Conservation (phyloP, 2,797 vertebrate genomes). For the Serranus cabrilla region DNA sequence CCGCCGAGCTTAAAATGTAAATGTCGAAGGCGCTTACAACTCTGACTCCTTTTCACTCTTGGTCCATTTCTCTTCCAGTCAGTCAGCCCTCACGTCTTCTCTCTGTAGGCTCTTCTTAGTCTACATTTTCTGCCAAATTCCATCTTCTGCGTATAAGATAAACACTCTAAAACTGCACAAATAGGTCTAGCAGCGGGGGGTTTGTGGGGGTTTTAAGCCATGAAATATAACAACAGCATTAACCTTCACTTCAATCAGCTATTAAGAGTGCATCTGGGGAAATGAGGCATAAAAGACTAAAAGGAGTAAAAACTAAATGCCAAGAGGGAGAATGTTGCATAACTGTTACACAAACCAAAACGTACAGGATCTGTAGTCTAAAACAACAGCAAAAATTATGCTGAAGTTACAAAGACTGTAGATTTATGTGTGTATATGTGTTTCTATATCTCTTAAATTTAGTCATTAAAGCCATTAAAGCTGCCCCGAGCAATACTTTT, state of each 20-base stretch:
- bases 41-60: conserved; percentile 13
- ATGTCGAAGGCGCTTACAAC: conserved; percentile 41
- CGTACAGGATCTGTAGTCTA: background rate
- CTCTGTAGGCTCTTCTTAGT: conserved; percentile 31
- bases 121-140: conserved; percentile 64
- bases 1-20: conserved; percentile 54
- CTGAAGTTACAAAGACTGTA: background rate
- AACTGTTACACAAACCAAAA: background rate
- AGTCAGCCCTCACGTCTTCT: conserved; percentile 24
- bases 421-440: background rate
- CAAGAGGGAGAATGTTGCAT: conserved; percentile 15
- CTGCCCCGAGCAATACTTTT: background rate
- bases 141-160: conserved; percentile 61
- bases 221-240: conserved; percentile 58
- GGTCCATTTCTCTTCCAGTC: conserved; percentile 30
- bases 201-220: conserved; percentile 41
- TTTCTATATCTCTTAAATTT: background rate
- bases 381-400: background rate
- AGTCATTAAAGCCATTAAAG: background rate
- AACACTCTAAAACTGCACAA: conserved; percentile 65
- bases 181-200: conserved; percentile 51
- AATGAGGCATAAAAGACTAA: conserved; percentile 39
- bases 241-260: conserved; percentile 58
- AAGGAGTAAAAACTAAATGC: conserved; percentile 31
- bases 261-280: conserved; percentile 48